Base-by-base conservation (phyloP, 2,888 invertebrate species). In the Folsomia candida region DNA sequence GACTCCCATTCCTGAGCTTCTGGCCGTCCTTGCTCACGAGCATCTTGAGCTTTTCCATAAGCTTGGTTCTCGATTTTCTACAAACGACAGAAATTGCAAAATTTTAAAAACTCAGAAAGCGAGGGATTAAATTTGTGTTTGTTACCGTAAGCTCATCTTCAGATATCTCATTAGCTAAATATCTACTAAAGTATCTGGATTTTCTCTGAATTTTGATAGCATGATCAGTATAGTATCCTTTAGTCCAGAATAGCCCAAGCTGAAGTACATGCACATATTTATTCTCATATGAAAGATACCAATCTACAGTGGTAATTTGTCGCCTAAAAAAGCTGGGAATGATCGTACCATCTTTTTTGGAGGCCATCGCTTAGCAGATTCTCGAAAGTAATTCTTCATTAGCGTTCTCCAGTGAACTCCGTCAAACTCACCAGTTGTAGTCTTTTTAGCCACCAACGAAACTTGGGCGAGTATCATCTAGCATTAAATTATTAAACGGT, bases 1-100 rank as follows among this genome's bases (percentile, higher is more conserved):
- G 54, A 54, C n/a, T 54, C 54, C 54, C 54, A 54, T 6, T 54
- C 54, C 4, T 54, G 11, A 54, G 54, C 54, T 54, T 54, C 54
- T 14, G 18, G 18, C n/a, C 6, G 20, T 4, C 54, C 54, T n/a
- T 54, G 6, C 6, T 54, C 54, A 20, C 54, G 54, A n/a, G 54
- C 54, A 6, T 6, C 4, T 54, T 54, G 18, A 54, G 54, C 54
- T 20, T 6, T 4, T 6, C 22, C 54, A 22, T 54, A 54, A 14
- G 54, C 54, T n/a, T 54, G 4, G 22, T 54, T 54, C 20, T 54
- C 54, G n/a, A 54, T 54, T 14, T 20, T 54, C n/a, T 18, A 54
- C 54, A 54, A 54, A 54, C 37, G 14, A 37, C 14, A 14, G 37
- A 14, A 37, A 37, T 37, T 37, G 37, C 37, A 9, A 37, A n/a